A percentile compares a stretch with the other conserved stretches of the same genome.
These are phyloP conservation scores for Trichosurus vulpecula DNA, from an alignment of 2,797 vertebrate species.

Conservation along the genomic window DNA sequence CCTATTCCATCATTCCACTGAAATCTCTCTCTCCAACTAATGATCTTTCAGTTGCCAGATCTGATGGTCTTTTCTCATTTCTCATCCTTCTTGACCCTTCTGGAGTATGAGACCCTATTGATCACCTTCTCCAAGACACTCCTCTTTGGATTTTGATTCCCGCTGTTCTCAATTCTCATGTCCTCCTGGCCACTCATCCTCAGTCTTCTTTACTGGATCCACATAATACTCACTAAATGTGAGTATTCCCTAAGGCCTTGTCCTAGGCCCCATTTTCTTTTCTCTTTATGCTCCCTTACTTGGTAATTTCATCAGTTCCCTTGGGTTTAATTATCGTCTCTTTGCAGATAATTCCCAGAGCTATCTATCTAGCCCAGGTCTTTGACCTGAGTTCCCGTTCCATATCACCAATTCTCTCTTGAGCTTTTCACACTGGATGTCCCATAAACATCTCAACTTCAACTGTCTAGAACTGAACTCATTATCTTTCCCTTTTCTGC, in stretches of 20 bases:
- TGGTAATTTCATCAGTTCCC: background rate
- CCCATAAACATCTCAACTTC: background rate
- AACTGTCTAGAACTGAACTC: background rate
- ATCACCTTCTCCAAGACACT: background rate
- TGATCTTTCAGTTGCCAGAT: background rate
- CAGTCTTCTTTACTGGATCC: background rate
- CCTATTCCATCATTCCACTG: background rate
- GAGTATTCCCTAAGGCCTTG: background rate
- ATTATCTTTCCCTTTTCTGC: background rate
- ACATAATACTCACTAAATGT: background rate
- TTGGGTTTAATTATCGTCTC: background rate
- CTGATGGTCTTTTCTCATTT: background rate
- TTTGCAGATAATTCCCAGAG: background rate
- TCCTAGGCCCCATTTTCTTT: background rate
- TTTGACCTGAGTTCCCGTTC: background rate
- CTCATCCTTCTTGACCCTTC: background rate
- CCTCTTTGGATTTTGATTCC: background rate
- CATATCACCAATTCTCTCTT: background rate
- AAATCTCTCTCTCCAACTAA: background rate
- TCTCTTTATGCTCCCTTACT: background rate
- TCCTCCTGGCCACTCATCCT: background rate
- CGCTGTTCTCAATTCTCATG: background rate
- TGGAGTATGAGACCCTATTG: background rate
- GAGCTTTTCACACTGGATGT: background rate
- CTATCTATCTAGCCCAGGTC: background rate